phyloP scores from a whole-genome alignment of 2,888 invertebrate species.

The Limnephilus marmoratus region DNA sequence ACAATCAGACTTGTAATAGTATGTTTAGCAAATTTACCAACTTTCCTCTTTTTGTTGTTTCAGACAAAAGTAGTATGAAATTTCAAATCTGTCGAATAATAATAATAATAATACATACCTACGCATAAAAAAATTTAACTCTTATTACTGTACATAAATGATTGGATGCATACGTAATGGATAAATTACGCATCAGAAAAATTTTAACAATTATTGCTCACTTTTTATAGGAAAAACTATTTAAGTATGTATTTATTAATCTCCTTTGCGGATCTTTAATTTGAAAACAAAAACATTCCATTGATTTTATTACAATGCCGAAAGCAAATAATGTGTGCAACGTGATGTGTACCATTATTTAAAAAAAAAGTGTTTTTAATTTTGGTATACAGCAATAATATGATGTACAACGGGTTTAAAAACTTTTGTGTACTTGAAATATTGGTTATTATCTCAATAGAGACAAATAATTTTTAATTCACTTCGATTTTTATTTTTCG shows the following conservation, averaged over 20 bases:
- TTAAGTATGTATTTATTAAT: neutral
- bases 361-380: neutral
- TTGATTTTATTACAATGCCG: slow-evolving; percentile 5
- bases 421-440: neutral
- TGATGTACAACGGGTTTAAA: neutral
- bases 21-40: neutral
- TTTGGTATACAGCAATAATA: neutral
- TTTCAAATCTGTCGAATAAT: neutral
- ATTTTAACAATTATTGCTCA: neutral
- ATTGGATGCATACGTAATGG: neutral
- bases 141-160: no score
- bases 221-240: slow-evolving; percentile 2
- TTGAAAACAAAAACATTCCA: slow-evolving; percentile 36
- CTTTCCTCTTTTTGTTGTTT: neutral
- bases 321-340: neutral
- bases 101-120: neutral
- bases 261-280: neutral
- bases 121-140: no score
- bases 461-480: neutral
- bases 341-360: neutral
- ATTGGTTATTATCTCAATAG: neutral
- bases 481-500: neutral
- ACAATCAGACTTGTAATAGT: neutral
- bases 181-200: neutral
- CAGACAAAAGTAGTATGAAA: neutral